These are phyloP conservation scores for Drosophila barbarae DNA, from an alignment of 2,888 invertebrate genomes.

Conservation along the genomic window DNA sequence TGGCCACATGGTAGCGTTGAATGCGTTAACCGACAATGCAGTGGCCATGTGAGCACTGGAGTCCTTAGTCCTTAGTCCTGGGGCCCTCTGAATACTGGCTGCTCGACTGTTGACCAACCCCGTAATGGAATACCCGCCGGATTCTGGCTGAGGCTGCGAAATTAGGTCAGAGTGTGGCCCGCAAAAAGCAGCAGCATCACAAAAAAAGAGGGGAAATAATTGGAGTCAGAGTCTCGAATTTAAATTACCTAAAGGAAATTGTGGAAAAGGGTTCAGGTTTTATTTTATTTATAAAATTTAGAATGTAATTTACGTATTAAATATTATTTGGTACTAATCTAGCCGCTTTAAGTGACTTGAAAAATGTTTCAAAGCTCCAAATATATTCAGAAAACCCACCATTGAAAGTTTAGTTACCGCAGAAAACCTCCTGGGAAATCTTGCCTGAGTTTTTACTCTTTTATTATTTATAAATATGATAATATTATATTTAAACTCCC, in stretches of 20 bases:
- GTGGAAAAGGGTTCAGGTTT: not conserved
- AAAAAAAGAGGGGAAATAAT: not conserved
- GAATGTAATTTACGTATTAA: not conserved
- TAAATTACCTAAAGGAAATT: not conserved
- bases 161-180: conserved; percentile 63
- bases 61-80: not conserved
- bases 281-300: not conserved
- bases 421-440: not conserved
- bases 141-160: conserved; percentile 43
- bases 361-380: accelerated
- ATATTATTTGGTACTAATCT: not conserved
- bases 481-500: not conserved
- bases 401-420: no score
- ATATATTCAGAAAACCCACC: not conserved
- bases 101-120: conserved; percentile 44
- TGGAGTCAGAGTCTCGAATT: not conserved
- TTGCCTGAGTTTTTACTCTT: not conserved
- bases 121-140: conserved; percentile 46
- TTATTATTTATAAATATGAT: no score
- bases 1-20: conserved; percentile 57
- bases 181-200: conserved; percentile 38
- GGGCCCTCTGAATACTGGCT: not conserved
- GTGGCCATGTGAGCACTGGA: conserved; percentile 18
- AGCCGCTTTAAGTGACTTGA: not conserved
- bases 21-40: conserved; percentile 40